phyloP scores from a whole-genome alignment of 2,797 vertebrate species.

The Streptopelia turtur region DNA sequence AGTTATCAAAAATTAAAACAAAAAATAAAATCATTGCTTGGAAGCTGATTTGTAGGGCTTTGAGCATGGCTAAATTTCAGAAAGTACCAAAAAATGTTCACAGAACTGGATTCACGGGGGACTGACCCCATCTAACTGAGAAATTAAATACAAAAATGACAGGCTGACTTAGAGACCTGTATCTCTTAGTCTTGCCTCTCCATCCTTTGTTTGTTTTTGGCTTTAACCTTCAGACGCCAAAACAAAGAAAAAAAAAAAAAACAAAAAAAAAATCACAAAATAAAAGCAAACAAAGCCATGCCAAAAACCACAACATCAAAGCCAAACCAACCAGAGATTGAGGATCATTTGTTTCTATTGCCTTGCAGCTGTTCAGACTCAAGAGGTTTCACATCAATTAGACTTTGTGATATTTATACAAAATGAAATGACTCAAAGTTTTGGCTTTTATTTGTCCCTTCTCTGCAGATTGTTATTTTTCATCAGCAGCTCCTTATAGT shows the following conservation, averaged over 20 bases:
- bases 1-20: neutral
- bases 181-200: neutral
- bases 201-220: neutral
- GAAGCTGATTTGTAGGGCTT: neutral
- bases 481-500: neutral
- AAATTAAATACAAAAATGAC: neutral
- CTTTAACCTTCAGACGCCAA: neutral
- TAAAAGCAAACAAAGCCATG: too few relatives aligned
- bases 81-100: neutral
- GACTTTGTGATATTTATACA: neutral
- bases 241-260: neutral
- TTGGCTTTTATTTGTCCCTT: neutral
- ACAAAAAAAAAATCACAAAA: too few relatives aligned
- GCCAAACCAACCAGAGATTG: rapidly evolving
- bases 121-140: neutral
- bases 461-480: neutral
- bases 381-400: neutral
- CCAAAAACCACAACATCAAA: neutral
- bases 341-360: neutral
- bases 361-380: neutral
- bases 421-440: neutral
- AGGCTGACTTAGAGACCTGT: neutral
- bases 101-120: neutral
- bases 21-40: neutral
- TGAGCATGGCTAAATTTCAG: neutral